A percentile compares a stretch with the other conserved stretches of the same genome.
These are phyloP conservation scores for Trissoscelio sp. DNA, from an alignment of 2,888 invertebrate genomes.

Conservation along the genomic window DNA sequence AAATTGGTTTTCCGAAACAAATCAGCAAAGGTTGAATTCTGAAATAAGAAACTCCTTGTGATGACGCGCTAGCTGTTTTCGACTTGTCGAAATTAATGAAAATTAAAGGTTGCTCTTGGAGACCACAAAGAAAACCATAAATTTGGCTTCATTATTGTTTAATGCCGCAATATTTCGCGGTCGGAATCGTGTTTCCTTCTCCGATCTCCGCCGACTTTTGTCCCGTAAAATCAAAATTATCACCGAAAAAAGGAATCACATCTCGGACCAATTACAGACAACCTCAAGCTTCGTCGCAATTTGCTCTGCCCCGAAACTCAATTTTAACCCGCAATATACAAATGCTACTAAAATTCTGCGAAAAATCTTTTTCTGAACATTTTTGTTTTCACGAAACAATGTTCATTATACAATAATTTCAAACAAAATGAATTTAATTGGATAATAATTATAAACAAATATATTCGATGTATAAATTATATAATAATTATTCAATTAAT, in stretches of 20 bases:
- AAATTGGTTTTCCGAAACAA: neutral
- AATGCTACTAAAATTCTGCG: neutral
- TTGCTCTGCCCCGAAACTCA: slow-evolving; percentile 7
- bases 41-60: slow-evolving; percentile 14
- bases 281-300: slow-evolving; percentile 18
- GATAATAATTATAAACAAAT: too few relatives aligned
- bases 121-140: slow-evolving; percentile 35
- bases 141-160: slow-evolving; percentile 56
- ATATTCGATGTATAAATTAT: too few relatives aligned
- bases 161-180: slow-evolving; percentile 38
- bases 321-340: neutral
- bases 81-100: slow-evolving; percentile 45
- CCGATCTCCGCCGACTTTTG: slow-evolving; percentile 7
- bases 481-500: neutral
- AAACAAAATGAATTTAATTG: too few relatives aligned
- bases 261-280: slow-evolving; percentile 32
- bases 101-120: slow-evolving; percentile 37
- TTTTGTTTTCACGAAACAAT: too few relatives aligned
- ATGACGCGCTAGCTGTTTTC: neutral
- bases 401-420: too few relatives aligned
- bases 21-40: slow-evolving; percentile 5
- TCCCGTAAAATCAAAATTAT: slow-evolving; percentile 34
- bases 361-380: neutral
- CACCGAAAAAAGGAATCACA: slow-evolving; percentile 37
- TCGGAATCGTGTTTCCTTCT: slow-evolving; percentile 25